Percentiles rank a stretch among this genome's conserved stretches.
Evolutionary conservation across 1,140 invertebrate species (phyloP).

Genomic region (Leguminivora glycinivorella): DNA sequence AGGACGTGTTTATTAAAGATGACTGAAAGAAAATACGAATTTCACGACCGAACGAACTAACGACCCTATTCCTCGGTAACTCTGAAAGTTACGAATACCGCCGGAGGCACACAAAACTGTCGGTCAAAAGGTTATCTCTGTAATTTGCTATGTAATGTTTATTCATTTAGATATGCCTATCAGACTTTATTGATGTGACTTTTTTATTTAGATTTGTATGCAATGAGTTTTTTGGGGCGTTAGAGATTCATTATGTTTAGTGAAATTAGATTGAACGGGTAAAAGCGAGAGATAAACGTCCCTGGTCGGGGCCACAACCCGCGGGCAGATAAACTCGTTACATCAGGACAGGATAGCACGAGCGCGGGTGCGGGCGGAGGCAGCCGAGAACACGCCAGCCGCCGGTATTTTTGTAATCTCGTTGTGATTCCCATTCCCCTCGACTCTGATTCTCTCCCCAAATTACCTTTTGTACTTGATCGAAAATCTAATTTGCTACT

Average conservation of each 20-base stretch:
- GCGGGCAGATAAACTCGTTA: slow-evolving; percentile 78
- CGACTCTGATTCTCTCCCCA: slow-evolving; percentile 61
- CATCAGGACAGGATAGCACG: slow-evolving; percentile 65
- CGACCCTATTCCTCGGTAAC: too few species aligned
- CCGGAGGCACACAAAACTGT: too few species aligned
- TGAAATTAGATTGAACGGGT: slow-evolving; percentile 63
- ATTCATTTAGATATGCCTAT: too few species aligned
- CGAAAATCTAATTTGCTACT: slow-evolving; percentile 67
- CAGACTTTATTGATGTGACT: background rate
- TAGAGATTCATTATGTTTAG: slow-evolving; percentile 50
- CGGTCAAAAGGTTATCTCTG: too few species aligned
- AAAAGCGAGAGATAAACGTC: slow-evolving; percentile 61
- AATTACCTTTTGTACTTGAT: slow-evolving; percentile 72
- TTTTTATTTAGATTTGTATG: too few species aligned
- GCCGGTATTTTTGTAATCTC: slow-evolving; percentile 69
- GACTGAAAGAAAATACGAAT: too few species aligned
- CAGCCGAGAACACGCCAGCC: slow-evolving; percentile 50
- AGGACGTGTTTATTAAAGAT: too few species aligned
- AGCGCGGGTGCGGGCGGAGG: slow-evolving; percentile 39
- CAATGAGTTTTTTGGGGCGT: slow-evolving; percentile 21
- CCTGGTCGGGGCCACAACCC: slow-evolving; percentile 53
- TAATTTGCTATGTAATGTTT: too few species aligned
- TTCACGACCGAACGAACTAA: too few species aligned
- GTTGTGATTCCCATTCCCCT: slow-evolving; percentile 68
- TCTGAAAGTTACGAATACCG: too few species aligned